A percentile compares a stretch with the other conserved stretches of the same genome.
phyloP scores from a whole-genome alignment of 1,140 invertebrate genomes.

The Anoplophora glabripennis region DNA sequence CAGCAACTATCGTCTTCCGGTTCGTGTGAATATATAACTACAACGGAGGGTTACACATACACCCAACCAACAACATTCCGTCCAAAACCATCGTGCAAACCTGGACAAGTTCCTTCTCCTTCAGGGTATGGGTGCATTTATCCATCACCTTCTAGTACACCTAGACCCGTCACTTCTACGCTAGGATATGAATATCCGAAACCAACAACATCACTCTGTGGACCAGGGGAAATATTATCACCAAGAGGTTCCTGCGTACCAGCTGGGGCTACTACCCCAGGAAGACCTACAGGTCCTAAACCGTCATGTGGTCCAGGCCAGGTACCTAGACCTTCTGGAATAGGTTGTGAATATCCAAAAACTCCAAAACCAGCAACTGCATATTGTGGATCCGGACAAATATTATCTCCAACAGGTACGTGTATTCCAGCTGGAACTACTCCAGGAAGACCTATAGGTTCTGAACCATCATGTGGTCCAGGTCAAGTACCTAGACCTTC shows the following conservation, averaged over 20 bases:
- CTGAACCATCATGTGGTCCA: neutral
- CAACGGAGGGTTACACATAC: conserved; percentile 14
- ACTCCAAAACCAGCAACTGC: no score
- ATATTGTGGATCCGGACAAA: no score
- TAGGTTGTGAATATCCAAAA: no score
- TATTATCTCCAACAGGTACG: neutral
- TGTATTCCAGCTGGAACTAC: neutral
- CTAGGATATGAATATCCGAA: neutral
- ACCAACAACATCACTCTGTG: neutral
- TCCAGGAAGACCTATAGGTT: neutral
- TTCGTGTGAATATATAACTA: conserved; percentile 8
- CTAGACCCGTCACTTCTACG: no score
- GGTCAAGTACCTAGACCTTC: neutral
- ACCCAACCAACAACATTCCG: conserved; percentile 3
- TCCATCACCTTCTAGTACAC: no score
- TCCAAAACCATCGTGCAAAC: neutral
- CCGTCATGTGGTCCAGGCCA: neutral
- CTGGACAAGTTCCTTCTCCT: conserved; percentile 5
- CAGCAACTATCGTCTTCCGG: neutral
- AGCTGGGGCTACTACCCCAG: neutral
- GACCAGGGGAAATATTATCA: no score
- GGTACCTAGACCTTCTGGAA: neutral
- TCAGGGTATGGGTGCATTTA: neutral
- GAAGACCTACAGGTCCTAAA: neutral
- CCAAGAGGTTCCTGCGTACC: neutral